Evolutionary conservation across 1,140 invertebrate species (phyloP), one percentile per base, ranked within the genome.

Genomic region (Eulimnadia texana): DNA sequence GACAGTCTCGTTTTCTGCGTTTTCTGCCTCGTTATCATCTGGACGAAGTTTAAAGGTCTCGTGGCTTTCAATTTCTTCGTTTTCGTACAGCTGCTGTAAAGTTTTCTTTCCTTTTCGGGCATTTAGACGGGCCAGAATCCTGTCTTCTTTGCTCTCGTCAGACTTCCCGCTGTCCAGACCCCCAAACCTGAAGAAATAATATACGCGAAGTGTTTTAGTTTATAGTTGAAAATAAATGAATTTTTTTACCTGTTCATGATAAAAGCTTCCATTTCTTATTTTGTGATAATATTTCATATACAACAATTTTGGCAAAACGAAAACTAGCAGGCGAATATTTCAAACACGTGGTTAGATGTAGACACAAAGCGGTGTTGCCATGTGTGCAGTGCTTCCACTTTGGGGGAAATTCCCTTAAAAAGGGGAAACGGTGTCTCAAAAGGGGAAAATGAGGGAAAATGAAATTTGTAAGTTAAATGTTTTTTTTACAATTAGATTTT

Each of bases 1-100:
- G 50, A 60, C 61, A 63, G 62, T 53, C 50, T 62, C 58, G 47
- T 60, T 54, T 64, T 42, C 58, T 58, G 47, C 24, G 54, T 62
- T 57, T 57, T 60, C 57, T 52, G 60, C 22, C 25, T 56, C 24
- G 3, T 64, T 29, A 19, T 57, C 58, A 57, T 57, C 50, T 2
- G 25, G 25, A 19, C 22, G 49, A n/a, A n/a, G 6, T 20, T 50
- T 20, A 9, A n/a, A 50, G 3, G n/a, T 19, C 13, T 42, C 13
- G 24, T 58, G 28, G 25, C 13, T 13, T 58, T 58, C n/a, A n/a
- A n/a, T n/a, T n/a, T n/a, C 51, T 9, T 19, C 51, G 20, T 6
- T 6, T 10, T 24, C 6, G 6, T 52, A 10, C 3, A 52, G 10
- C 20, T 52, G 6, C n/a, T 51, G 22, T 2, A 16, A 27, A 13